Evolutionary conservation across 2,113 vertebrate genomes (phyloP), one percentile per base, ranked within the genome.

Genomic region (Dipodomys spectabilis): DNA sequence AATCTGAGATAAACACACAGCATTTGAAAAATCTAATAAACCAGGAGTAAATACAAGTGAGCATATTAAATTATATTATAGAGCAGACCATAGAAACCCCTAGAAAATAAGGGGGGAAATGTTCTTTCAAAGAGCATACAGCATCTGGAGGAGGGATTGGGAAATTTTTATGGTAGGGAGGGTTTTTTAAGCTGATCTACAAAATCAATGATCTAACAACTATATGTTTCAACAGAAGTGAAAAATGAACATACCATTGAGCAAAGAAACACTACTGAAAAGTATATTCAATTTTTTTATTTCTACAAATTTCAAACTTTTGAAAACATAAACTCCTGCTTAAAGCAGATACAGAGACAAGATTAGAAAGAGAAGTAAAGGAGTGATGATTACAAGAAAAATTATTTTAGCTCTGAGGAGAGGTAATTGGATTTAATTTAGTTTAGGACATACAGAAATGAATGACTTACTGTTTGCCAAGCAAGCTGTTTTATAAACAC

Each of bases 31-130:
- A 65, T 39, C 64, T 85, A 64, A 81, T 64, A 88, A 78, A 82
- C 5, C 12, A 35, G 15, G 20, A 90, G 16, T 62, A 69, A 95
- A 91, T 80, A 89, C 8, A 71, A 73, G 10, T 78, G n/a, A 79
- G 45, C 49, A 86, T 64, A 28, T 39, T 91, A 96, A 89, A 81
- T n/a, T 88, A 25, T 86, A 77, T 80, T 27, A 91, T 22, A 75
- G 69, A 28, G 64, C n/a, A 88, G 39, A 83, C 72, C 72, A 67
- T 22, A 84, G 13, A 44, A 95, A 82, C 39, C 80, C 27, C 44
- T 57, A 1, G 22, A 69, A 91, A 94, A 82, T 28, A 79, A 92
- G 27, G 65, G 84, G 74, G 85, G 82, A 53, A 67, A 93, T 25
- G 79, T 71, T 73, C 32, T 68, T 4, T 92, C 82, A 87, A 72